These are phyloP conservation scores for Nebria brevicollis DNA, from an alignment of 2,888 invertebrate genomes.

Conservation along the genomic window DNA sequence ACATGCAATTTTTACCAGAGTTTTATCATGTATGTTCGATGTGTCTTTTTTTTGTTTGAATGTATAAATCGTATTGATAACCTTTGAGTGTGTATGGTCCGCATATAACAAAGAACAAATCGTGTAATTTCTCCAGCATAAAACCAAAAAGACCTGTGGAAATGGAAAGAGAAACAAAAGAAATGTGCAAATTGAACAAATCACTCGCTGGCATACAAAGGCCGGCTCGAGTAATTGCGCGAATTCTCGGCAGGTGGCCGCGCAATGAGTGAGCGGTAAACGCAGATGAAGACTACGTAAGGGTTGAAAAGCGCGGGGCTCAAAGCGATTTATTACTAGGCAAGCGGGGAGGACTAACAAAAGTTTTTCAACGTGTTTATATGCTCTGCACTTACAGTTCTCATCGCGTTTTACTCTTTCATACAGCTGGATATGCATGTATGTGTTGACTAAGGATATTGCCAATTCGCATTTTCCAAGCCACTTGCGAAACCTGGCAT, in stretches of 20 bases:
- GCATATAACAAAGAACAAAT: constrained; percentile 9
- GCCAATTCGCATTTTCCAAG: neutral
- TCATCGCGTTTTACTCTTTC: neutral
- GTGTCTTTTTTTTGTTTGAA: neutral
- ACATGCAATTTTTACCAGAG: no score
- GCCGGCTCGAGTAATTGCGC: constrained; percentile 38
- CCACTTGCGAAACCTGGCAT: no score
- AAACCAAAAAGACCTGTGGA: constrained; percentile 6
- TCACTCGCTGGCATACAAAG: constrained; percentile 43
- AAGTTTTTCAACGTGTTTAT: constrained; percentile 33
- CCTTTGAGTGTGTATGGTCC: neutral
- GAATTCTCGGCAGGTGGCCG: constrained; percentile 45
- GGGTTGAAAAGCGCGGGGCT: constrained; percentile 13
- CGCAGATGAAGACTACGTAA: neutral
- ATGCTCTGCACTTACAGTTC: neutral
- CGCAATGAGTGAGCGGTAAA: constrained; percentile 38
- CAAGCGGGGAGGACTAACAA: constrained; percentile 36
- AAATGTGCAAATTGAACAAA: constrained; percentile 47
- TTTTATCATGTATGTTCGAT: no score
- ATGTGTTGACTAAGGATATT: neutral
- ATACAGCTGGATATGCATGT: neutral
- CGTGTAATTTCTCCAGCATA: neutral
- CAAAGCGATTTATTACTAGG: constrained; percentile 44
- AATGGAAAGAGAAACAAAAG: constrained; percentile 27
- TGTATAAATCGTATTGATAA: neutral